phyloP scores from a whole-genome alignment of 2,113 vertebrate species.

The Pituophis catenifer region DNA sequence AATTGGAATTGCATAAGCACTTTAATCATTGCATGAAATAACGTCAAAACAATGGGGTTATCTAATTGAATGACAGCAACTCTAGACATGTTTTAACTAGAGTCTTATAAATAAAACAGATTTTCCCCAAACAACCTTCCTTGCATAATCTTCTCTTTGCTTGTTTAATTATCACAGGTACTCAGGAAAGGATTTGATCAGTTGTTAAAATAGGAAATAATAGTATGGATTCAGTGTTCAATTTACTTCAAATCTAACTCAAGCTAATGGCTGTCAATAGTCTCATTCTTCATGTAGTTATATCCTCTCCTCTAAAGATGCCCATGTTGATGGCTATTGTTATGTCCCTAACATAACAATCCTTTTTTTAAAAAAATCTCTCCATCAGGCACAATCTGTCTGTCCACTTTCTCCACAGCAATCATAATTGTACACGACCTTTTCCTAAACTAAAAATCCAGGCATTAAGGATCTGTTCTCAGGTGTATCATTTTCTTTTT shows the following conservation, averaged over 20 bases:
- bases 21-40: constrained; percentile 34
- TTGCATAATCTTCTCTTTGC: constrained; percentile 13
- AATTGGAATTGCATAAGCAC: constrained; percentile 9
- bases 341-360: background rate
- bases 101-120: constrained; percentile 2
- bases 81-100: constrained; percentile 2
- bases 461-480: background rate
- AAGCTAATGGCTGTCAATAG: background rate
- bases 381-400: background rate
- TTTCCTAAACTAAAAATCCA: background rate
- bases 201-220: constrained; percentile 9
- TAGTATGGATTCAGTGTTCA: background rate
- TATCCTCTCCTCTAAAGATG: background rate
- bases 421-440: background rate
- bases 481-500: background rate
- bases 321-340: background rate
- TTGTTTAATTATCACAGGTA: constrained; percentile 40
- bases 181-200: constrained; percentile 10
- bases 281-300: background rate
- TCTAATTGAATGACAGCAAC: constrained; percentile 30
- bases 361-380: background rate
- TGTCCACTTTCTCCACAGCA: background rate
- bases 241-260: background rate
- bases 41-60: constrained; percentile 22
- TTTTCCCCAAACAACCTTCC: constrained; percentile 16